Evolutionary conservation across 2,797 vertebrate genomes (phyloP), one percentile per base, ranked within the genome.

Genomic region (Phrynocephalus forsythii): DNA sequence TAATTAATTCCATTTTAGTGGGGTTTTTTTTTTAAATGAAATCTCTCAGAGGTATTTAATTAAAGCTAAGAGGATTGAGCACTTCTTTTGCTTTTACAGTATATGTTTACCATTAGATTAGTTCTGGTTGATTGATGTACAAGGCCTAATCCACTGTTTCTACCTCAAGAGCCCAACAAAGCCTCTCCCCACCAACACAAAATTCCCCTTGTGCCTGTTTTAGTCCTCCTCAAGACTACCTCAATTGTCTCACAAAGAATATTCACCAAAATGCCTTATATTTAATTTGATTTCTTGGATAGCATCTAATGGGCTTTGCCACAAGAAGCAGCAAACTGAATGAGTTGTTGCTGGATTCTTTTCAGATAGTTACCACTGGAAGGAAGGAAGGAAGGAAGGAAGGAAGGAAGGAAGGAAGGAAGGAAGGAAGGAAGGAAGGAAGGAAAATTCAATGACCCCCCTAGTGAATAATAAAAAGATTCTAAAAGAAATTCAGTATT

Each of bases 1-100:
- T 83, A 92, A 90, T 75, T 30, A 24, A 44, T 76, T 85, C 94
- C 79, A 89, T 86, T 90, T 44, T 77, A 77, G 33, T 13, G 20
- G n/a, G n/a, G n/a, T n/a, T n/a, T 86, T 90, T 92, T 86, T 63
- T 60, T 50, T 6, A 2, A 91, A 94, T 93, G 66, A 91, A 91
- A 94, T 93, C 93, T 89, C 16, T 95, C 93, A 89, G 52, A 94
- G 92, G 87, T n/a, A 96, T 96, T 94, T 93, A 94, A 95, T 95
- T 94, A 95, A 95, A 92, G 63, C 80, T 90, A 83, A 87, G 90
- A 88, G 66, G 67, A 91, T 82, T 86, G 85, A 82, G 81, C 77
- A 84, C 82, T 77, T 73, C 0, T 3, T 52, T 89, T 79, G 75
- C 88, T 91, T 84, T 90, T 91, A 90, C 1, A n/a, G 87, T 85